A percentile compares a stretch with the other conserved stretches of the same genome.
These are phyloP conservation scores for Clamator glandarius DNA, from an alignment of 2,797 vertebrate species.

Conservation along the genomic window DNA sequence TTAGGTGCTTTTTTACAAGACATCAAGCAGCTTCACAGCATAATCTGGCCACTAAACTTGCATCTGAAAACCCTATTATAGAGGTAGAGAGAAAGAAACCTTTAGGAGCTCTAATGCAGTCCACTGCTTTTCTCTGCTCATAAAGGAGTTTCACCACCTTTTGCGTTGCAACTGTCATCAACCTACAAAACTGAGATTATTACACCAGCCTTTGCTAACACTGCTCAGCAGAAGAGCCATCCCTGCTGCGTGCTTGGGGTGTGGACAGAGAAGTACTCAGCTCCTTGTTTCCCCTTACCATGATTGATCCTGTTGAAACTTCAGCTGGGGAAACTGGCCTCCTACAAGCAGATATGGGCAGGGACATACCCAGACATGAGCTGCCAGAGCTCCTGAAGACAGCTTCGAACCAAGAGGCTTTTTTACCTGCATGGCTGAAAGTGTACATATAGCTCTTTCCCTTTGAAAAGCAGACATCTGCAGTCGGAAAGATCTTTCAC, in stretches of 20 bases:
- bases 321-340: not conserved
- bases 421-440: not conserved
- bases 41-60: not conserved
- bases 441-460: not conserved
- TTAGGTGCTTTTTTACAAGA: not conserved
- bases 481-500: not conserved
- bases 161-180: not conserved
- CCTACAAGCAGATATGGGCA: not conserved
- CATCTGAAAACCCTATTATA: not conserved
- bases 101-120: not conserved
- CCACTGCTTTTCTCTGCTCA: not conserved
- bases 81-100: not conserved
- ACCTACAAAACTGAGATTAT: not conserved
- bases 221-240: not conserved
- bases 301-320: not conserved
- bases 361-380: rapidly evolving
- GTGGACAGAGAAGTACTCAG: not conserved
- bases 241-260: not conserved
- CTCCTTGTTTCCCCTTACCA: not conserved
- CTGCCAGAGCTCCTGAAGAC: not conserved
- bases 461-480: not conserved
- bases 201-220: not conserved
- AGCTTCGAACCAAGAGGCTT: not conserved
- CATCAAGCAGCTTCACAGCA: constrained; percentile 11
- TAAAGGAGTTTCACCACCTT: not conserved